These are phyloP conservation scores for Pseudochaenichthys georgianus DNA, from an alignment of 2,797 vertebrate genomes.

Conservation along the genomic window DNA sequence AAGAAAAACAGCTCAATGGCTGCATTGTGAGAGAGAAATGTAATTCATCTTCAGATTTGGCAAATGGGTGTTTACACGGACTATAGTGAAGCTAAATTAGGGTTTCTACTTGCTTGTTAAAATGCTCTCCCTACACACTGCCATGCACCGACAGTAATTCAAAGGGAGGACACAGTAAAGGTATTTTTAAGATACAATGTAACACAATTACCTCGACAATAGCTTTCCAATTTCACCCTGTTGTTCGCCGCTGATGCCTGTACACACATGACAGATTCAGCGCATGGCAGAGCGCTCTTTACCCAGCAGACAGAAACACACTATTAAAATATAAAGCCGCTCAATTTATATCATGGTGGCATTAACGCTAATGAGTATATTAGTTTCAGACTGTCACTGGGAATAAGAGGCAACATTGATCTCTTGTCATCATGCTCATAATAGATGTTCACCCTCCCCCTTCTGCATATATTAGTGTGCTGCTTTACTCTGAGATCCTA, in stretches of 20 bases:
- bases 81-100: background rate
- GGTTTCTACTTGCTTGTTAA: slow-evolving; percentile 9
- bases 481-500: slow-evolving; percentile 33
- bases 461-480: slow-evolving; percentile 61
- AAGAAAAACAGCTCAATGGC: background rate
- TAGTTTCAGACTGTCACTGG: slow-evolving; percentile 76
- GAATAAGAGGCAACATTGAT: slow-evolving; percentile 79
- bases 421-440: slow-evolving; percentile 71
- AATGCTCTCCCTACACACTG: background rate
- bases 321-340: slow-evolving; percentile 58
- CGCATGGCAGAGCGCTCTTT: slow-evolving; percentile 37
- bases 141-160: slow-evolving; percentile 13
- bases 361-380: slow-evolving; percentile 78
- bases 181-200: slow-evolving; percentile 33
- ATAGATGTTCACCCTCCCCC: slow-evolving; percentile 46
- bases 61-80: slow-evolving; percentile 1
- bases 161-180: slow-evolving; percentile 20
- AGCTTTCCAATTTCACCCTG: slow-evolving; percentile 44
- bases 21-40: background rate
- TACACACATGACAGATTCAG: slow-evolving; percentile 46
- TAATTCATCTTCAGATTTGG: slow-evolving; percentile 10
- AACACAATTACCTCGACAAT: slow-evolving; percentile 33
- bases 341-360: slow-evolving; percentile 64
- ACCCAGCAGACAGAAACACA: slow-evolving; percentile 39
- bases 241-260: slow-evolving; percentile 32